Percentiles rank a stretch among this genome's conserved stretches.
phyloP scores from a whole-genome alignment of 2,113 vertebrate genomes.

The Nipponia nippon region DNA sequence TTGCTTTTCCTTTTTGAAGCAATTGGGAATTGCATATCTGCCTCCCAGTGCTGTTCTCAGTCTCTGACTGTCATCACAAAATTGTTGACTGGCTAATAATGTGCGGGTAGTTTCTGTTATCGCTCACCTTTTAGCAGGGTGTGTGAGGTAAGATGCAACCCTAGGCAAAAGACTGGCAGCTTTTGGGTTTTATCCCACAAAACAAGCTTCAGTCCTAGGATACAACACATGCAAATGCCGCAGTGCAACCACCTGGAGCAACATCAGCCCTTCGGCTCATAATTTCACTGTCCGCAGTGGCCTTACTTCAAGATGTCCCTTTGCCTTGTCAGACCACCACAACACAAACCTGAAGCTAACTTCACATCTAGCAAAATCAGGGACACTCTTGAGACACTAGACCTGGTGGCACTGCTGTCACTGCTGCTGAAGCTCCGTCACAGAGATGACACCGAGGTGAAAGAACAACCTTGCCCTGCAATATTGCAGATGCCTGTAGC shows the following conservation, averaged over 20 bases:
- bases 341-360: background rate
- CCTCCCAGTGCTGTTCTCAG: background rate
- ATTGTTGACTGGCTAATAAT: background rate
- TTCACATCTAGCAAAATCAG: background rate
- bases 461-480: background rate
- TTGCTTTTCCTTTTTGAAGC: background rate
- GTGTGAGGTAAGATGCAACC: background rate
- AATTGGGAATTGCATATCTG: background rate
- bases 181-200: background rate
- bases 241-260: background rate
- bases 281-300: background rate
- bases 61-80: background rate
- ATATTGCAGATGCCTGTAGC: background rate
- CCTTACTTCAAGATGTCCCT: background rate
- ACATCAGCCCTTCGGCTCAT: background rate
- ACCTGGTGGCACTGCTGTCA: background rate
- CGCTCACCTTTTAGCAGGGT: background rate
- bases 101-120: background rate
- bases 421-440: background rate
- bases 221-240: rapidly evolving
- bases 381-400: background rate
- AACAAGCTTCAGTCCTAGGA: background rate
- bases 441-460: background rate
- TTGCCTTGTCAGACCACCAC: background rate
- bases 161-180: background rate